Conservation (phyloP, 2,888 invertebrate genomes). For the Imbricaverruca yamaguchii region DNA sequence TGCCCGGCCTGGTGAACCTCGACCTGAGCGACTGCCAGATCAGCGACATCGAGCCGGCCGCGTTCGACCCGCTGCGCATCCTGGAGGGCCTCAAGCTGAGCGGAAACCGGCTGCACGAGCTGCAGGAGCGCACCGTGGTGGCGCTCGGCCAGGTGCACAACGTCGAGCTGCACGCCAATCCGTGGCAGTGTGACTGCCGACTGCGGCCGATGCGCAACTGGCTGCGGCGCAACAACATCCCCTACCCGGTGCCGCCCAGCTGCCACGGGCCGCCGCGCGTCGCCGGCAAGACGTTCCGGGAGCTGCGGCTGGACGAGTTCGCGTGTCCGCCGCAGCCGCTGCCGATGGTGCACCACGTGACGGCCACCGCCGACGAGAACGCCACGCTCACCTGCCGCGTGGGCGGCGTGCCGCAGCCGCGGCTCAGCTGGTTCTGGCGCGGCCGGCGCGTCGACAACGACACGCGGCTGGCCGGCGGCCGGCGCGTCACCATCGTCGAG, state of each 20-base stretch:
- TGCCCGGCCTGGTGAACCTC: constrained; percentile 55
- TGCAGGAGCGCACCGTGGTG: constrained; percentile 27
- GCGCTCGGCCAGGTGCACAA: constrained; percentile 51
- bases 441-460: constrained; percentile 30
- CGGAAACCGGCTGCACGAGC: constrained; percentile 47
- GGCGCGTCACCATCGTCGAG: constrained; percentile 27
- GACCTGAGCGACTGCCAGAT: constrained; percentile 62
- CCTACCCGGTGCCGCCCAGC: constrained; percentile 64
- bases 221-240: constrained; percentile 58
- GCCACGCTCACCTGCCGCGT: constrained; percentile 74
- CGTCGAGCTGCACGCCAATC: constrained; percentile 76
- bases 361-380: constrained; percentile 72
- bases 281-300: constrained; percentile 58
- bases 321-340: constrained; percentile 67
- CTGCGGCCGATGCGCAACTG: constrained; percentile 71
- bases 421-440: constrained; percentile 48
- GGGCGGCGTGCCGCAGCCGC: constrained; percentile 70
- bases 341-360: constrained; percentile 53
- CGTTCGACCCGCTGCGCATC: constrained; percentile 58
- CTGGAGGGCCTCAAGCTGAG: constrained; percentile 64
- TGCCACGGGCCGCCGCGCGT: constrained; percentile 49
- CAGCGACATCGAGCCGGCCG: constrained; percentile 62
- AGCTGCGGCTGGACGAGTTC: constrained; percentile 70
- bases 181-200: constrained; percentile 82
- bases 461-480: constrained; percentile 23